Percentiles rank a stretch among this genome's conserved stretches.
These are phyloP conservation scores for Cylas formicarius DNA, from an alignment of 1,140 invertebrate genomes.

Conservation along the genomic window DNA sequence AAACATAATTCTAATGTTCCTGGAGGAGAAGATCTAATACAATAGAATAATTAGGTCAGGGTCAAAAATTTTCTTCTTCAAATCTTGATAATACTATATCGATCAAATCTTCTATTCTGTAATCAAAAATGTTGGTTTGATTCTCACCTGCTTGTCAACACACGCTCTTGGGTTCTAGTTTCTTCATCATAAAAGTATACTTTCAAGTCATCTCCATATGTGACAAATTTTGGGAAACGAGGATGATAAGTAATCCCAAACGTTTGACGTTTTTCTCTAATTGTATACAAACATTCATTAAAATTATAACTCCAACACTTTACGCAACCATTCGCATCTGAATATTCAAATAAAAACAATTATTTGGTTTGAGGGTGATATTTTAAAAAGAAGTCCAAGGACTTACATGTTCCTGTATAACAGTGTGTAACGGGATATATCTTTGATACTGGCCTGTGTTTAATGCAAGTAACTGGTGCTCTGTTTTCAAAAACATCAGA, in stretches of 20 bases:
- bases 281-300: constrained; percentile 52
- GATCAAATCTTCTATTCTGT: too few relatives aligned
- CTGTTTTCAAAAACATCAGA: constrained; percentile 48
- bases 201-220: constrained; percentile 53
- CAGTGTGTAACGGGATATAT: constrained; percentile 50
- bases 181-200: constrained; percentile 59
- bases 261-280: constrained; percentile 53
- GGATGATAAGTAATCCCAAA: constrained; percentile 53
- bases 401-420: constrained; percentile 49
- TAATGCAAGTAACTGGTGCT: constrained; percentile 49
- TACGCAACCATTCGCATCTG: constrained; percentile 55
- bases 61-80: too few relatives aligned
- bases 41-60: too few relatives aligned
- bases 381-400: constrained; percentile 1
- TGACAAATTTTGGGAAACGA: constrained; percentile 51
- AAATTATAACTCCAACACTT: constrained; percentile 59
- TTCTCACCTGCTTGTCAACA: constrained; percentile 49
- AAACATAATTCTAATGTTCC: too few relatives aligned
- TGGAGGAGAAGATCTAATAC: too few relatives aligned
- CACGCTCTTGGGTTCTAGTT: constrained; percentile 49
- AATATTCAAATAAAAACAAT: not conserved
- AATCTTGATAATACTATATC: too few relatives aligned
- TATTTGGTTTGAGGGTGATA: constrained; percentile 3
- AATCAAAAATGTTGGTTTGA: constrained; percentile 1
- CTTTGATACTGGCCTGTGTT: constrained; percentile 49